Base-by-base conservation (phyloP, 1,140 invertebrate genomes). In the Cotesia glomerata region DNA sequence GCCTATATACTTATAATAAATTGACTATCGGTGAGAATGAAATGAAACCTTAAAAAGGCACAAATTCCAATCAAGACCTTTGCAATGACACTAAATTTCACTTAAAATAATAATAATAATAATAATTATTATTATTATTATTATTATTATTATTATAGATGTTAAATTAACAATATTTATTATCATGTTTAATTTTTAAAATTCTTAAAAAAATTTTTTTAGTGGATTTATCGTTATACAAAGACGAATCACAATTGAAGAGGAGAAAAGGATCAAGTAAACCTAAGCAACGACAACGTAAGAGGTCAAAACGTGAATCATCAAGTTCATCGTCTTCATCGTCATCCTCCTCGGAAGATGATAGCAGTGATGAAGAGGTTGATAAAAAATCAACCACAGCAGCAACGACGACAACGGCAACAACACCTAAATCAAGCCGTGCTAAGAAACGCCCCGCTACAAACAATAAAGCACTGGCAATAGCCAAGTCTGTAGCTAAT, bases 211-310 rank as follows among this genome's bases (percentile, higher is more conserved):
- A 26, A 26, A 26, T 26, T 26, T 5, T 75, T 88, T 90, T 84
- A 94, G 93, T 95, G 87, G 93, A 95, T 84, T 86, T 95, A 26
- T 94, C 93, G 8, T 85, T 95, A 26, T 94, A 92, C 81, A 93
- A 91, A 81, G 92, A 94, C 80, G 93, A 94, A 82, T 92, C 92
- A 59, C 93, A 94, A 82, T 79, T 94, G 65, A 93, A 93, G 74
- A 93, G 91, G 84, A 89, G 90, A 76, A 88, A 87, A 85, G 66
- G 78, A 63, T 76, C 16, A 70, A 79, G 70, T n/a, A 85, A 84
- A 54, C 76, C 79, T 39, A 88, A 86, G 26, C 76, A 78, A 75
- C 76, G 78, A 69, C 78, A 80, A 26, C 80, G 82, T 36, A 86
- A 86, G 61, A 84, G 81, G 58, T 73, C 78, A 7, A 81, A 80